Evolutionary conservation across 2,113 vertebrate genomes (phyloP).

Genomic region (Anguilla japonica): DNA sequence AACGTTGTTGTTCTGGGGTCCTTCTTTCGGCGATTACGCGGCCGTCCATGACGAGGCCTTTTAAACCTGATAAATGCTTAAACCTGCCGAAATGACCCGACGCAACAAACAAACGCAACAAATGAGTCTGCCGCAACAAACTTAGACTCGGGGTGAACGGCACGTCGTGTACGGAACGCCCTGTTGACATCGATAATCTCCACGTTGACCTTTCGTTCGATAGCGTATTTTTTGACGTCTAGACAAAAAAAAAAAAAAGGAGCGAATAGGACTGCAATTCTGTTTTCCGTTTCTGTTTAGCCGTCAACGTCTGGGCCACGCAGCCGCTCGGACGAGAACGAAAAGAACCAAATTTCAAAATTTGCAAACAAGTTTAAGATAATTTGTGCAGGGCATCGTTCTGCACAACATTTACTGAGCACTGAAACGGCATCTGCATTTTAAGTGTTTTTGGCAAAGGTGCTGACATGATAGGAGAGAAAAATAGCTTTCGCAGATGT

Average conservation of each 20-base stretch:
- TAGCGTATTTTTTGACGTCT: not conserved
- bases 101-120: no score
- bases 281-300: not conserved
- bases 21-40: not conserved
- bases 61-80: slow-evolving; percentile 3
- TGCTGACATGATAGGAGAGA: not conserved
- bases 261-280: not conserved
- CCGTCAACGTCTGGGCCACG: not conserved
- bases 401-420: not conserved
- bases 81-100: not conserved
- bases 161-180: not conserved
- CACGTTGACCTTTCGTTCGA: not conserved
- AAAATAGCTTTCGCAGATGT: not conserved
- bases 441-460: not conserved
- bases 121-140: not conserved
- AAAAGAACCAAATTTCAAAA: not conserved
- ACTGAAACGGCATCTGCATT: not conserved
- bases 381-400: not conserved
- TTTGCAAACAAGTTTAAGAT: not conserved
- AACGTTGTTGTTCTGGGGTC: slow-evolving; percentile 22
- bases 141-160: not conserved
- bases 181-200: not conserved
- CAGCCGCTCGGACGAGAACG: not conserved
- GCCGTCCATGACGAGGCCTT: not conserved
- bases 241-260: not conserved